Conservation (phyloP, 2,113 vertebrate genomes). For the Coturnix japonica region DNA sequence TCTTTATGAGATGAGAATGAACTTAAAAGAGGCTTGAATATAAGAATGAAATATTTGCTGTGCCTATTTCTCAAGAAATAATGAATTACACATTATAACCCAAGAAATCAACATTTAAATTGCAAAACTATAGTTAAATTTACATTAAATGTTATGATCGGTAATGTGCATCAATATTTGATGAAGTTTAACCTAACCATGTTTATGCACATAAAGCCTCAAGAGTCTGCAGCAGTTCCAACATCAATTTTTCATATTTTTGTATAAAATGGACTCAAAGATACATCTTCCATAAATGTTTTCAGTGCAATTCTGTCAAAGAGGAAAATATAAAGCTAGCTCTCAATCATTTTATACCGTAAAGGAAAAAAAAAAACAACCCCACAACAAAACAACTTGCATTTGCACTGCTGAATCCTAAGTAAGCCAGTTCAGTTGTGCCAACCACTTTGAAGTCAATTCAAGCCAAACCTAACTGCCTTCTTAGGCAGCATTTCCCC, state of each 20-base stretch:
- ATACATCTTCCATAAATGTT: conserved; percentile 77
- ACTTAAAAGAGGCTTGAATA: conserved; percentile 64
- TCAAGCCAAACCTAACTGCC: conserved; percentile 34
- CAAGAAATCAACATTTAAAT: conserved; percentile 72
- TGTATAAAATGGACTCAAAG: conserved; percentile 80
- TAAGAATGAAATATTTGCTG: conserved; percentile 69
- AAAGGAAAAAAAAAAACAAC: not conserved
- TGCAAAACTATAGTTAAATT: conserved; percentile 74
- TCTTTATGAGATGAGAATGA: conserved; percentile 69
- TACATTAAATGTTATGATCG: conserved; percentile 71
- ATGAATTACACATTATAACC: conserved; percentile 70
- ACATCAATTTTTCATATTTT: conserved; percentile 66
- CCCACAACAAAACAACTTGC: conserved; percentile 40
- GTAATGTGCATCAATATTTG: conserved; percentile 63
- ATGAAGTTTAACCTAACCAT: conserved; percentile 68
- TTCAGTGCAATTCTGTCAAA: conserved; percentile 76
- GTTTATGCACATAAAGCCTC: conserved; percentile 78
- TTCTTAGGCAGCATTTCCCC: conserved; percentile 27
- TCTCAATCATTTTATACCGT: conserved; percentile 65
- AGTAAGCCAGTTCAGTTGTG: conserved; percentile 40
- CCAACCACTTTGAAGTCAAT: conserved; percentile 41
- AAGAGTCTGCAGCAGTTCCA: conserved; percentile 67
- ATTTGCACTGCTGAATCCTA: conserved; percentile 69
- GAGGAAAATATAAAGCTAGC: conserved; percentile 79
- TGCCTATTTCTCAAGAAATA: conserved; percentile 77